These are phyloP conservation scores for Ceratotherium simum DNA, from an alignment of 2,113 vertebrate species.

Conservation along the genomic window DNA sequence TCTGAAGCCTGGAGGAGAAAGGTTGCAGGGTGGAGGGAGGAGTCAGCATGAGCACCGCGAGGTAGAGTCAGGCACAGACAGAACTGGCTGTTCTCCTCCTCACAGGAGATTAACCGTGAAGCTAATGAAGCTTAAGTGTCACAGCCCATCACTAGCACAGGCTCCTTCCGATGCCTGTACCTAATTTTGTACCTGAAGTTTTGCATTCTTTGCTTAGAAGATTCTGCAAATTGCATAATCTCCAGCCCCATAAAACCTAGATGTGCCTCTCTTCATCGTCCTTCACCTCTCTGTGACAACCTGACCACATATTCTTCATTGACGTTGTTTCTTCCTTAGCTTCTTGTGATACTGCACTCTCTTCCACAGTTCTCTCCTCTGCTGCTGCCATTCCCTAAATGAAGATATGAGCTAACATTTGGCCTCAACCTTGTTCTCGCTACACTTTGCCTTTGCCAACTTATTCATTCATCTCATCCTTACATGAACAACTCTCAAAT, in stretches of 20 bases:
- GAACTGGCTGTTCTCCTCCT: not conserved
- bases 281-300: not conserved
- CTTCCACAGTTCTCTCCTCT: not conserved
- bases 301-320: not conserved
- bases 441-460: not conserved
- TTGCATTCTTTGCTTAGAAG: not conserved
- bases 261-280: not conserved
- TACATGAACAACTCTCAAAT: not conserved
- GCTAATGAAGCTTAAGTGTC: slow-evolving; percentile 7
- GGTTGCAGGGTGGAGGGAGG: not conserved
- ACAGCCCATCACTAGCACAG: not conserved
- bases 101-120: not conserved
- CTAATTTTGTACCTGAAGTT: slow-evolving; percentile 5
- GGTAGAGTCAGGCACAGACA: not conserved
- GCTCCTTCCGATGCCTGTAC: not conserved
- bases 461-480: not conserved
- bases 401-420: not conserved
- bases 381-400: not conserved
- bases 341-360: not conserved
- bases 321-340: not conserved
- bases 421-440: not conserved
- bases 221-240: not conserved
- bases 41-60: not conserved
- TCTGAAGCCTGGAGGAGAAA: not conserved
- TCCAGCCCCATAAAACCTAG: not conserved